Evolutionary conservation across 2,888 invertebrate species (phyloP).

Genomic region (Melipona beecheii): DNA sequence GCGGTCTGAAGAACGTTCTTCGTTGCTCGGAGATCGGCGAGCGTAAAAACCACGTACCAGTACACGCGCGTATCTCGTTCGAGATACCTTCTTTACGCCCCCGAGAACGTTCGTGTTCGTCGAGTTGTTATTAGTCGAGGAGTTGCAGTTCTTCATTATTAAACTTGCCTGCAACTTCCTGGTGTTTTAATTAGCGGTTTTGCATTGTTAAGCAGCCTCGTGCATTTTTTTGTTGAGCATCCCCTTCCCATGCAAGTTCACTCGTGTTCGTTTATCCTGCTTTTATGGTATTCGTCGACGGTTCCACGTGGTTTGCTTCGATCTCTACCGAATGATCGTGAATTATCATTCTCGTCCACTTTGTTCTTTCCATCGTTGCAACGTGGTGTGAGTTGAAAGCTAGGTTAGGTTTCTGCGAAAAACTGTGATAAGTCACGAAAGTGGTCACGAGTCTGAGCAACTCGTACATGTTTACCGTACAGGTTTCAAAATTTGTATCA

Average conservation of each 20-base stretch:
- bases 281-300: background rate
- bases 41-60: background rate
- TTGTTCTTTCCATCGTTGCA: background rate
- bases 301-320: background rate
- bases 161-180: background rate
- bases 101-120: background rate
- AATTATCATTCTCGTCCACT: background rate
- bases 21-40: background rate
- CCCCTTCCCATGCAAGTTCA: background rate
- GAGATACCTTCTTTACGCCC: background rate
- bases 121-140: background rate
- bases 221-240: background rate
- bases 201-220: background rate
- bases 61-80: background rate
- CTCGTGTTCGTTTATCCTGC: background rate
- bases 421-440: too few relatives aligned
- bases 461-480: too few relatives aligned
- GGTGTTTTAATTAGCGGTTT: background rate
- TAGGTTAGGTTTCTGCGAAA: background rate
- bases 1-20: constrained; percentile 1
- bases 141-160: background rate
- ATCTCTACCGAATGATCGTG: background rate
- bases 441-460: too few relatives aligned
- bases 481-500: too few relatives aligned
- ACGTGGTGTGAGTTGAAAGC: background rate